phyloP scores from a whole-genome alignment of 2,888 invertebrate genomes.

The Pollenia griseotomentosa region DNA sequence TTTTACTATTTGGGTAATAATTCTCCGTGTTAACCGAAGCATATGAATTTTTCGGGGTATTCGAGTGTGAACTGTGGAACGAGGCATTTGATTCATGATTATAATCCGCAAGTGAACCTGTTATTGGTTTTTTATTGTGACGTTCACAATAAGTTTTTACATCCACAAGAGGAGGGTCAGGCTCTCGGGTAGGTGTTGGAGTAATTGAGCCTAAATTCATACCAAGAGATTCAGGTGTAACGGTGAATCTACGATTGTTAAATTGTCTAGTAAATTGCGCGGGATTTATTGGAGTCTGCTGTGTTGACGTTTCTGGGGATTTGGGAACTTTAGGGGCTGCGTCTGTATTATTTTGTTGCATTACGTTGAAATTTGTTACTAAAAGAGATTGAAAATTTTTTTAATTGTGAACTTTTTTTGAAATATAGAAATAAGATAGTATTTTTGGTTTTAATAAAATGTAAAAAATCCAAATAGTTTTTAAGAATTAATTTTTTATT shows the following conservation, averaged over 20 bases:
- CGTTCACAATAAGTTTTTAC: slow-evolving; percentile 54
- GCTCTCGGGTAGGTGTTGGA: neutral
- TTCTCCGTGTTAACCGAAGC: neutral
- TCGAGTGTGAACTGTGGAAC: slow-evolving; percentile 6
- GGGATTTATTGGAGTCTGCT: neutral
- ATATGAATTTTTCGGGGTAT: slow-evolving; percentile 4
- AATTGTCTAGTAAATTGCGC: slow-evolving; percentile 1
- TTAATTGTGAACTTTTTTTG: neutral
- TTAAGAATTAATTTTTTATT: too few species aligned
- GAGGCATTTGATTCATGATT: slow-evolving; percentile 8
- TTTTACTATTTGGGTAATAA: neutral
- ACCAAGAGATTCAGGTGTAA: slow-evolving; percentile 46
- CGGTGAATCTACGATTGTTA: slow-evolving; percentile 5
- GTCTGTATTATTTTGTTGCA: slow-evolving; percentile 27
- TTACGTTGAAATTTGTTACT: neutral
- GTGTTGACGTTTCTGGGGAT: slow-evolving; percentile 14
- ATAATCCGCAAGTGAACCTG: neutral
- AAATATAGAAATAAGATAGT: too few species aligned
- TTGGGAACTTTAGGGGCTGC: neutral
- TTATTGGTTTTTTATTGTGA: neutral
- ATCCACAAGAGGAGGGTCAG: slow-evolving; percentile 19
- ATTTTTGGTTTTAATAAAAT: too few species aligned
- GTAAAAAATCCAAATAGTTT: too few species aligned
- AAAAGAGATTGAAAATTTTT: neutral
- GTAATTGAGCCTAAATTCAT: slow-evolving; percentile 20